Conservation (phyloP, 2,113 vertebrate genomes). For the Dunckerocampus dactyliophorus region DNA sequence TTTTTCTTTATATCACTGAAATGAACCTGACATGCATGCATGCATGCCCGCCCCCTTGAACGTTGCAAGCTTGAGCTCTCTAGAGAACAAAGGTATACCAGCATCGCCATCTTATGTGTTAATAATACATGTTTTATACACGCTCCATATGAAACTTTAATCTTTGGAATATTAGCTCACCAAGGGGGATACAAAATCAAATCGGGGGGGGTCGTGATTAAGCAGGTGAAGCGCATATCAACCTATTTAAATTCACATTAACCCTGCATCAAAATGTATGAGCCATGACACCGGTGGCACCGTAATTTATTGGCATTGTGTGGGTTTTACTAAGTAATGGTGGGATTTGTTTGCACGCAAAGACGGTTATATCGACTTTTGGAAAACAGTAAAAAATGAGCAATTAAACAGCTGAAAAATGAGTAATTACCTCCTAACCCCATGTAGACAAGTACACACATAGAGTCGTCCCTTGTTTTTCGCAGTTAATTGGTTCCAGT, state of each 20-base stretch:
- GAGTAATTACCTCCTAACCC: not conserved
- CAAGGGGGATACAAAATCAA: slow-evolving; percentile 70
- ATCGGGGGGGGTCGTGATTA: slow-evolving; percentile 71
- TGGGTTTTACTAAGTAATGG: slow-evolving; percentile 58
- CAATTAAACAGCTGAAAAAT: not conserved
- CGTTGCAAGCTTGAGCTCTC: slow-evolving; percentile 31
- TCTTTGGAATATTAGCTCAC: slow-evolving; percentile 73
- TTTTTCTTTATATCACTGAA: slow-evolving; percentile 21
- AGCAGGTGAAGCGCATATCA: slow-evolving; percentile 64
- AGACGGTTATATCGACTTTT: not conserved
- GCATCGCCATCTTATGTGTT: slow-evolving; percentile 56
- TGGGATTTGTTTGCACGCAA: slow-evolving; percentile 33
- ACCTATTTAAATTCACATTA: slow-evolving; percentile 76
- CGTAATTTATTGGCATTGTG: slow-evolving; percentile 58
- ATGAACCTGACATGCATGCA: slow-evolving; percentile 13
- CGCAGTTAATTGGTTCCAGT: no score
- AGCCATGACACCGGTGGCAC: slow-evolving; percentile 62
- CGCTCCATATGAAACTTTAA: slow-evolving; percentile 75
- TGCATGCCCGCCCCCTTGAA: slow-evolving; percentile 16
- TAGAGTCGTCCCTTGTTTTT: no score
- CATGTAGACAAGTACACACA: not conserved
- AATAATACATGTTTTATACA: slow-evolving; percentile 74
- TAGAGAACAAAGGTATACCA: slow-evolving; percentile 30
- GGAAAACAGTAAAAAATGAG: no score
- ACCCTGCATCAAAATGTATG: slow-evolving; percentile 72